Conservation (phyloP, 2,888 invertebrate species). For the Choristoneura rosaceana region DNA sequence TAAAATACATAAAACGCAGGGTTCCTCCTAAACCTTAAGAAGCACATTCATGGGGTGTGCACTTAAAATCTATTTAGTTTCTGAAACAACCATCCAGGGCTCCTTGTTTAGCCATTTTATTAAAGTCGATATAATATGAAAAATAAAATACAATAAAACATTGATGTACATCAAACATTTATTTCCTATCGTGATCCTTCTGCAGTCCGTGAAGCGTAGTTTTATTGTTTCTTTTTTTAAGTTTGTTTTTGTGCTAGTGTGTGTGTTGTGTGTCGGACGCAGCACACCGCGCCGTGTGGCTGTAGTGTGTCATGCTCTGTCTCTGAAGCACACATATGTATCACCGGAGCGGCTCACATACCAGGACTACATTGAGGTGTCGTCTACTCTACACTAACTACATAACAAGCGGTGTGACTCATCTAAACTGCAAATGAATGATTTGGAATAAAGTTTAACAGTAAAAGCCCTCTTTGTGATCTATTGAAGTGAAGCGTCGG, state of each 20-base stretch:
- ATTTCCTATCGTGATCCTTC: slow-evolving; percentile 47
- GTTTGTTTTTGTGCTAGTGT: slow-evolving; percentile 57
- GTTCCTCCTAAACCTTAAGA: slow-evolving; percentile 77
- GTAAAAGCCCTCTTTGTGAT: slow-evolving; percentile 25
- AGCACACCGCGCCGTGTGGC: slow-evolving; percentile 62
- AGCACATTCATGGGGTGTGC: slow-evolving; percentile 85
- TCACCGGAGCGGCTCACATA: slow-evolving; percentile 81
- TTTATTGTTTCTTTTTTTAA: slow-evolving; percentile 44
- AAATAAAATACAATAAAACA: slow-evolving; percentile 56
- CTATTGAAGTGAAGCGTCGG: neutral
- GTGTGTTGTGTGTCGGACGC: slow-evolving; percentile 55
- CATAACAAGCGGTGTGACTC: slow-evolving; percentile 56
- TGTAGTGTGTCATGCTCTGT: slow-evolving; percentile 69
- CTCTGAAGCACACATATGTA: slow-evolving; percentile 77
- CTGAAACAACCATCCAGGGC: slow-evolving; percentile 76
- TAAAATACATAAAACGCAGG: slow-evolving; percentile 69
- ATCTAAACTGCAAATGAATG: slow-evolving; percentile 37
- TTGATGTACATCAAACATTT: slow-evolving; percentile 65
- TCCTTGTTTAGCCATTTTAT: slow-evolving; percentile 58
- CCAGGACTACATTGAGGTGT: slow-evolving; percentile 67
- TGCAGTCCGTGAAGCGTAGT: slow-evolving; percentile 30
- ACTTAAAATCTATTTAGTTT: slow-evolving; percentile 69
- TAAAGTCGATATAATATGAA: slow-evolving; percentile 53
- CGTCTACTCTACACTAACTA: slow-evolving; percentile 55
- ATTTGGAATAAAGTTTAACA: slow-evolving; percentile 21